phyloP scores from a whole-genome alignment of 2,888 invertebrate genomes.

The Pteria penguin region DNA sequence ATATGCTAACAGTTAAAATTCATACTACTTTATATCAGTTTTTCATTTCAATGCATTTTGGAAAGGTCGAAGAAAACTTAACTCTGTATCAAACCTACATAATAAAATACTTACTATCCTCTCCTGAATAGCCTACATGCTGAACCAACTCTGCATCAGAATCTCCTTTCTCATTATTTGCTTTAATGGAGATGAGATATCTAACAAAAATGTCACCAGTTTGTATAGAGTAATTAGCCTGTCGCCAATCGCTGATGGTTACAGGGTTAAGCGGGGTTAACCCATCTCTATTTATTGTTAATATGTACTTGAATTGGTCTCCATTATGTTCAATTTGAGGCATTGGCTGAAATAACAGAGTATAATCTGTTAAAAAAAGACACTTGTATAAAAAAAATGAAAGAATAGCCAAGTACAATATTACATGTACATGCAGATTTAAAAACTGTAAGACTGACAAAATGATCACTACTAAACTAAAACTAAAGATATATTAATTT shows the following conservation, averaged over 20 bases:
- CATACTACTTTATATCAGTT: too few relatives aligned
- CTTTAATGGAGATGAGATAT: constrained; percentile 94
- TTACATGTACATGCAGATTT: too few relatives aligned
- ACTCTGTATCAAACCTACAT: neutral
- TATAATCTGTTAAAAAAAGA: too few relatives aligned
- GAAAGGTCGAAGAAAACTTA: neutral
- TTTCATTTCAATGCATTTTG: too few relatives aligned
- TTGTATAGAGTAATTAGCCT: constrained; percentile 31
- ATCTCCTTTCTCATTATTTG: constrained; percentile 93
- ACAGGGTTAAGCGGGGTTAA: constrained; percentile 27
- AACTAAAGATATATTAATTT: neutral
- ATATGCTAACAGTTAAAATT: too few relatives aligned
- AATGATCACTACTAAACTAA: neutral
- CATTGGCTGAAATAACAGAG: constrained; percentile 92
- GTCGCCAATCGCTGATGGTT: constrained; percentile 82
- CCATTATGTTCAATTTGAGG: constrained; percentile 98
- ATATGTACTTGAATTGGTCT: constrained; percentile 94
- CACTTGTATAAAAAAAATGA: too few relatives aligned
- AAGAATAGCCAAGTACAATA: too few relatives aligned
- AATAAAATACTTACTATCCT: constrained; percentile 80
- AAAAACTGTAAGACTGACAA: too few relatives aligned
- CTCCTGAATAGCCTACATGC: constrained; percentile 94
- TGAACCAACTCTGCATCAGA: constrained; percentile 90
- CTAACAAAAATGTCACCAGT: constrained; percentile 85
- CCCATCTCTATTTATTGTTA: constrained; percentile 81